Conservation (phyloP, 2,888 invertebrate genomes). For the Cantharis rufa region DNA sequence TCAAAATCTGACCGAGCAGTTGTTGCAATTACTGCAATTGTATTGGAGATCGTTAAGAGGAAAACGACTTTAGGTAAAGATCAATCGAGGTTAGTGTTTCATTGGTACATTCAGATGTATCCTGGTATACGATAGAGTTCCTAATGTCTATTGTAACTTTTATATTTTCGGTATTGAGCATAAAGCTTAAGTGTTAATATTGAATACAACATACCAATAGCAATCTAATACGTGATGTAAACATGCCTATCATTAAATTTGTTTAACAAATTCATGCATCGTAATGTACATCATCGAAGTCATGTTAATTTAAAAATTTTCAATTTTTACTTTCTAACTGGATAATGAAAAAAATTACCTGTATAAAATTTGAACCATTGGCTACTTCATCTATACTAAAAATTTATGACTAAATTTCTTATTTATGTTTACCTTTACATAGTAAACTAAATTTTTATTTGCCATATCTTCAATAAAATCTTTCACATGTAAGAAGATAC, state of each 20-base stretch:
- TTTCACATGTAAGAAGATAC: neutral
- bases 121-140: slow-evolving; percentile 25
- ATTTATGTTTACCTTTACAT: neutral
- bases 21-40: neutral
- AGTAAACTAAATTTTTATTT: neutral
- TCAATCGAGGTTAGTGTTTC: slow-evolving; percentile 40
- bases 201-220: neutral
- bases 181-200: neutral
- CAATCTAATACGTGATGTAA: neutral
- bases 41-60: neutral
- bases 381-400: neutral
- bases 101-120: slow-evolving; percentile 23
- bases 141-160: neutral
- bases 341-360: neutral
- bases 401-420: neutral
- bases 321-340: neutral
- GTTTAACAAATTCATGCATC: neutral
- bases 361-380: neutral
- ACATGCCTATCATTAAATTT: neutral
- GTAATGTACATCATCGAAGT: neutral
- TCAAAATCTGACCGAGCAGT: neutral
- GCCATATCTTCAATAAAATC: neutral
- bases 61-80: slow-evolving; percentile 20
- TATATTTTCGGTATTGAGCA: neutral
- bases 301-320: neutral